A percentile compares a stretch with the other conserved stretches of the same genome.
phyloP scores from a whole-genome alignment of 2,797 vertebrate species.

The Microhierax caerulescens region DNA sequence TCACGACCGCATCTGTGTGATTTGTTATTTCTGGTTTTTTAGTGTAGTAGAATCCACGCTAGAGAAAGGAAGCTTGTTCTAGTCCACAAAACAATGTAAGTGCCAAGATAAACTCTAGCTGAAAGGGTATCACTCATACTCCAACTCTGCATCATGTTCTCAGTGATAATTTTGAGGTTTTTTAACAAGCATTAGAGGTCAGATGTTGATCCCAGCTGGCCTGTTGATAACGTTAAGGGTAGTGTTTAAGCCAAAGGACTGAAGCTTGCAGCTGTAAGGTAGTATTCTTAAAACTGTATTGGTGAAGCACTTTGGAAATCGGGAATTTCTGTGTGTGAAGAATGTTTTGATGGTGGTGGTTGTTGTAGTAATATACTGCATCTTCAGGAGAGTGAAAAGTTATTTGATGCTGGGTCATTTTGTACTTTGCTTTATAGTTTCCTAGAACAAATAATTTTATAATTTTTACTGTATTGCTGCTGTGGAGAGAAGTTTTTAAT shows the following conservation, averaged over 20 bases:
- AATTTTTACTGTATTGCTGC: neutral
- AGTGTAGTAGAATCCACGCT: rapidly evolving
- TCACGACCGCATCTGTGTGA: rapidly evolving
- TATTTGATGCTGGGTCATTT: neutral
- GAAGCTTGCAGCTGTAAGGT: neutral
- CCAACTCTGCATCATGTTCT: neutral
- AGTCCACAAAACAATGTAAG: neutral
- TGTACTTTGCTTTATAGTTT: neutral
- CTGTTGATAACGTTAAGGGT: neutral
- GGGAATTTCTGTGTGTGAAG: neutral
- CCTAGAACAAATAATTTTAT: neutral
- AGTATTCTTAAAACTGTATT: neutral
- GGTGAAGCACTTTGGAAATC: neutral
- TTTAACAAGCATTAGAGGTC: neutral
- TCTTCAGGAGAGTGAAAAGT: neutral
- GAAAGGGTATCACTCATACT: neutral
- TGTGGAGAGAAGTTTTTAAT: neutral
- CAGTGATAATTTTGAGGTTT: neutral
- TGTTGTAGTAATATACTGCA: neutral
- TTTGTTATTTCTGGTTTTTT: neutral
- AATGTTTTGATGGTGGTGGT: neutral
- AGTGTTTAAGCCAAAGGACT: neutral
- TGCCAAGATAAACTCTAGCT: neutral
- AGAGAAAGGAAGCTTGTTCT: neutral
- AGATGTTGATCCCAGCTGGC: neutral